These are phyloP conservation scores for Prosopocoilus inquinatus DNA, from an alignment of 2,888 invertebrate species.

Conservation along the genomic window DNA sequence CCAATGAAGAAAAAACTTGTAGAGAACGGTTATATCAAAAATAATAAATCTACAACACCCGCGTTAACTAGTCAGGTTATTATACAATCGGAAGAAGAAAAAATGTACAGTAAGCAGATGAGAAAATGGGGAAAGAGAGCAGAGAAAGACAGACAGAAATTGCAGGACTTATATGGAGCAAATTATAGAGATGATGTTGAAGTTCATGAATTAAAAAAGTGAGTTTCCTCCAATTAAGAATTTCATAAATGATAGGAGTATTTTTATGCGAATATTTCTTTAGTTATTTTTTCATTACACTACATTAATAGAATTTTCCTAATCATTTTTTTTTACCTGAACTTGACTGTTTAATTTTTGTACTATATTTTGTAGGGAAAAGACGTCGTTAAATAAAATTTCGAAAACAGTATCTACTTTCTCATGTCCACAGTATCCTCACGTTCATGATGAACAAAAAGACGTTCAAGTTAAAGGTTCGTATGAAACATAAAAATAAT, in stretches of 20 bases:
- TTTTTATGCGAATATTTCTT: neutral
- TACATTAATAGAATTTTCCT: too few species aligned
- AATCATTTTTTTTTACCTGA: neutral
- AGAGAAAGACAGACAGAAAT: constrained; percentile 44
- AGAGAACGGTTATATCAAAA: constrained; percentile 12
- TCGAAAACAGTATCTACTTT: constrained; percentile 20
- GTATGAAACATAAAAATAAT: constrained; percentile 52
- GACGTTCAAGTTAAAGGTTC: constrained; percentile 57
- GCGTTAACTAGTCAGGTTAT: constrained; percentile 78
- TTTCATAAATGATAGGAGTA: neutral
- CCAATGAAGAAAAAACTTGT: constrained; percentile 2
- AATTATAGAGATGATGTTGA: too few species aligned
- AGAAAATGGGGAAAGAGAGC: constrained; percentile 83
- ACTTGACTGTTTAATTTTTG: neutral
- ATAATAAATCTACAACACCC: constrained; percentile 47
- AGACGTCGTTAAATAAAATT: constrained; percentile 11
- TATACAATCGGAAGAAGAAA: constrained; percentile 82
- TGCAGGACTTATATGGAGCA: too few species aligned
- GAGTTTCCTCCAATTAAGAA: neutral
- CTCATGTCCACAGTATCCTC: constrained; percentile 20
- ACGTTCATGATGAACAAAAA: constrained; percentile 28
- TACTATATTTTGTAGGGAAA: constrained; percentile 8
- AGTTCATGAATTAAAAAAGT: too few species aligned
- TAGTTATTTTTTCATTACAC: too few species aligned
- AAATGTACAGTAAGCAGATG: constrained; percentile 69